Conservation (phyloP, 23 tunicate genomes). For the Oikopleura albicans region DNA sequence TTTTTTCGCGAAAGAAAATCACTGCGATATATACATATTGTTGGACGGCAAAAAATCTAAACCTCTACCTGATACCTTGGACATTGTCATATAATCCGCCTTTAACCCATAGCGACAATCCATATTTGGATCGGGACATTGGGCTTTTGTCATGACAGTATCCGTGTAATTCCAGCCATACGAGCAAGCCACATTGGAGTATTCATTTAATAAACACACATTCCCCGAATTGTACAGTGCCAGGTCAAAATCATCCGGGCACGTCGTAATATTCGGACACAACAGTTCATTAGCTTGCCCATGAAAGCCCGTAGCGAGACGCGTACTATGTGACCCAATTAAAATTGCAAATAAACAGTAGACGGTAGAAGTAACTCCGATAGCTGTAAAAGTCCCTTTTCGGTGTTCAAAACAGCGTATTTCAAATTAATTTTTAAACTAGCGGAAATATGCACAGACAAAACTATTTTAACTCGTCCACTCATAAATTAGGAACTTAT, state of each 20-base stretch:
- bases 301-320: constrained; percentile 48
- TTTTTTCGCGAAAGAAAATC: no score
- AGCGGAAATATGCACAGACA: no score
- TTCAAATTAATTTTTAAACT: no score
- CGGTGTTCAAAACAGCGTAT: no score
- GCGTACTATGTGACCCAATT: constrained; percentile 41
- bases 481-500: no score
- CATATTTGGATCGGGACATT: constrained; percentile 21
- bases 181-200: constrained; percentile 55
- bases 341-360: constrained; percentile 45
- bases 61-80: not conserved
- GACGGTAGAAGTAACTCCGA: constrained; percentile 36
- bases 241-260: not conserved
- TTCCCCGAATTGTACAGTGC: not conserved
- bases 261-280: not conserved
- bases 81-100: constrained; percentile 2
- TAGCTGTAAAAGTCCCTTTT: constrained; percentile 39
- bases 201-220: constrained; percentile 18
- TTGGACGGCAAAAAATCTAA: no score
- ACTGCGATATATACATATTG: no score
- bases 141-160: not conserved
- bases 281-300: not conserved
- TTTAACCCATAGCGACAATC: constrained; percentile 10
- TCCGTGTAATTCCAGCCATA: constrained; percentile 49
- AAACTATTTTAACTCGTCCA: no score